Evolutionary conservation across 2,888 invertebrate genomes (phyloP), one percentile per base, ranked within the genome.

Genomic region (Eremobia ochroleuca): DNA sequence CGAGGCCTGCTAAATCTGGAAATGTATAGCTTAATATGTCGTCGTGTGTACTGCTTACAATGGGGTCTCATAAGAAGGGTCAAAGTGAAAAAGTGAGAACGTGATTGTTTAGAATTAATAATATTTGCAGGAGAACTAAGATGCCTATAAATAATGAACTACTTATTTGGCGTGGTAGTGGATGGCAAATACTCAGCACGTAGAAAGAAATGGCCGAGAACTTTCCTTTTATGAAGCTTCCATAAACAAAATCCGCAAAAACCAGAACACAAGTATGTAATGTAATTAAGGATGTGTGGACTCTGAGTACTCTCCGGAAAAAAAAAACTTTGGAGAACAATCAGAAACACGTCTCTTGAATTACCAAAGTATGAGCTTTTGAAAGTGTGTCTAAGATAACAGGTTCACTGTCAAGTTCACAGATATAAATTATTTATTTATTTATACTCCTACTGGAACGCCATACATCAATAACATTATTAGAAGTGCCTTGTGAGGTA

Each of bases 261-360:
- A 69, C 80, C 52, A 77, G 34, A 74, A 68, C 40, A 66, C 59
- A 70, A 65, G 59, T 73, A 58, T 43, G 37, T 64, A 83, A 79
- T 70, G 61, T 69, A 77, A 84, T 77, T 58, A 65, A 18, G 76
- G 67, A 77, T 62, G 77, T 69, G 68, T 55, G 66, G 55, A 74
- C 74, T 80, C 73, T 58, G 58, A 81, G 73, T 31, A 71, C 58
- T 71, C 52, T 28, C 21, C 15, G 74, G 55, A 46, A 81, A 49
- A 58, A 58, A 65, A 68, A 1, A 76, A 58, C 59, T 73, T 58
- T 5, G 18, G 13, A 55, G 66, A 77, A 71, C 61, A 80, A 79
- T 78, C 40, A 65, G 72, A 18, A 68, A 58, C 69, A 76, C 73
- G 70, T 78, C 49, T 74, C 68, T 71, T 65, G 69, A 79, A 81